phyloP scores from a whole-genome alignment of 1,140 invertebrate species.

The Diachasmimorpha longicaudata region DNA sequence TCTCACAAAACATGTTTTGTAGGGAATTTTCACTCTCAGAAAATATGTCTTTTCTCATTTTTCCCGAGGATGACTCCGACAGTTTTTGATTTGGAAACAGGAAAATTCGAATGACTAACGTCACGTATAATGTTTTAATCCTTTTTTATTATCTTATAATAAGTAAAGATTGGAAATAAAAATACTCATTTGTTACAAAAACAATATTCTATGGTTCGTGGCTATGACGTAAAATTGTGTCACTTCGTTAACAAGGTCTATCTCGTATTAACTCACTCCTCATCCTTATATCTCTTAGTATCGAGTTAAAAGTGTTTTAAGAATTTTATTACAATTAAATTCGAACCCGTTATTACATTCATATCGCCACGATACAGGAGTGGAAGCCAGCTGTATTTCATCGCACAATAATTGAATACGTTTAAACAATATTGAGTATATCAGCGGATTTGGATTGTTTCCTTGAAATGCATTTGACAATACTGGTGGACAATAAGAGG shows the following conservation, averaged over 20 bases:
- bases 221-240: constrained; percentile 30
- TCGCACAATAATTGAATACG: not conserved
- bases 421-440: not conserved
- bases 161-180: constrained; percentile 44
- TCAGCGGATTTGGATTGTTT: not conserved
- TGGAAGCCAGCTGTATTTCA: constrained; percentile 14
- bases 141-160: constrained; percentile 47
- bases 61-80: no score
- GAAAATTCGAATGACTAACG: not conserved
- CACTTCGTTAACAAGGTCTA: constrained; percentile 10
- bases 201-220: constrained; percentile 39
- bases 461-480: constrained; percentile 16
- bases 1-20: no score
- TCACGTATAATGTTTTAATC: not conserved
- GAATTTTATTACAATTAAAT: constrained; percentile 24
- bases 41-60: no score
- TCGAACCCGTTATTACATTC: constrained; percentile 4
- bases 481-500: not conserved
- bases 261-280: not conserved
- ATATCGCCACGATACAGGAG: constrained; percentile 28
- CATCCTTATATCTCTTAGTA: not conserved
- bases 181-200: constrained; percentile 49
- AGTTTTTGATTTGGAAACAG: not conserved
- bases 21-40: no score
- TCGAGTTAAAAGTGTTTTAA: not conserved